Percentiles rank a stretch among this genome's conserved stretches.
These are phyloP conservation scores for Eudemis profundana DNA, from an alignment of 2,888 invertebrate genomes.

Conservation along the genomic window DNA sequence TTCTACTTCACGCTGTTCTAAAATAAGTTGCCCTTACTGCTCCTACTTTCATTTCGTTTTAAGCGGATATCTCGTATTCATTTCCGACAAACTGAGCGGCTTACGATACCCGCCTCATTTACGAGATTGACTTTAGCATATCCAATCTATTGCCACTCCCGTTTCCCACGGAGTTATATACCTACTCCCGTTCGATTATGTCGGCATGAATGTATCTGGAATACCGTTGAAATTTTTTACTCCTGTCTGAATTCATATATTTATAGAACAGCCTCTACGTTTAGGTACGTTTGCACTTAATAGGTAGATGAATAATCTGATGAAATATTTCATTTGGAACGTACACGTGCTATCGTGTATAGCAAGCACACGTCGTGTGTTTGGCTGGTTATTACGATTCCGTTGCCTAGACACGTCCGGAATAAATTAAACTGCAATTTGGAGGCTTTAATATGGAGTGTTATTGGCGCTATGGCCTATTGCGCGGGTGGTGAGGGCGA, in stretches of 20 bases:
- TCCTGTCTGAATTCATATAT: conserved; percentile 1
- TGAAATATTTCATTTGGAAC: conserved; percentile 33
- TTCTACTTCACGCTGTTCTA: conserved; percentile 51
- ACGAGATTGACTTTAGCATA: conserved; percentile 44
- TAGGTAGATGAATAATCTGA: neutral
- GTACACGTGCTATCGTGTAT: conserved; percentile 65
- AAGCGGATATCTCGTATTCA: conserved; percentile 40
- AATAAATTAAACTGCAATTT: conserved; percentile 85
- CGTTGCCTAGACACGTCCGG: conserved; percentile 83
- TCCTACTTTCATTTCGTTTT: conserved; percentile 36
- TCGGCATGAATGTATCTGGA: conserved; percentile 34
- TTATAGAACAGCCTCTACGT: neutral
- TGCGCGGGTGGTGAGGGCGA: conserved; percentile 69
- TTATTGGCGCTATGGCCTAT: conserved; percentile 79
- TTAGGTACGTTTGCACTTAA: neutral
- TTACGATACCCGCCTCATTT: conserved; percentile 43
- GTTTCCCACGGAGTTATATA: conserved; percentile 35
- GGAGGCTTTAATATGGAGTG: conserved; percentile 83
- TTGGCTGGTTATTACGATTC: conserved; percentile 81
- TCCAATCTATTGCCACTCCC: conserved; percentile 43
- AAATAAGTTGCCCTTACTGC: conserved; percentile 39
- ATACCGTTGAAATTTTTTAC: conserved; percentile 13
- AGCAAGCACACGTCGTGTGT: conserved; percentile 76
- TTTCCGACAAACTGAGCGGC: conserved; percentile 40
- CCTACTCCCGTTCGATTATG: conserved; percentile 24